Evolutionary conservation across 92 coral and sea anemone genomes (phyloP).

Genomic region (Zoanthus gigantus): DNA sequence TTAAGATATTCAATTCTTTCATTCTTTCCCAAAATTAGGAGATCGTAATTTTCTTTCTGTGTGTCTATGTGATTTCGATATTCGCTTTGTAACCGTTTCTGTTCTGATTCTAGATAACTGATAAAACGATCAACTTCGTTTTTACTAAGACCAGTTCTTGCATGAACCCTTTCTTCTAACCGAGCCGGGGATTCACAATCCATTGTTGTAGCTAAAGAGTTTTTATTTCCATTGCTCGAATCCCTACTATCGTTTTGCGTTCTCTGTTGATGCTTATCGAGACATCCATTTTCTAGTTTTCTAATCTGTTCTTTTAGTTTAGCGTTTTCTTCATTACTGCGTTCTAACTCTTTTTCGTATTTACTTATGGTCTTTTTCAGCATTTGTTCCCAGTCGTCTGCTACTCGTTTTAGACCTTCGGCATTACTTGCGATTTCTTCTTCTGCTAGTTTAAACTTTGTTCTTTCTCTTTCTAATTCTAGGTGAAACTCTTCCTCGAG

Average conservation of each 20-base stretch:
- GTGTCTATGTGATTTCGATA: constrained; percentile 46
- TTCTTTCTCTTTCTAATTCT: constrained; percentile 55
- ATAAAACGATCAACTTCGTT: background rate
- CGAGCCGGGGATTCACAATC: background rate
- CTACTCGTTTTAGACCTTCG: constrained; percentile 59
- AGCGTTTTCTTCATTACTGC: constrained; percentile 60
- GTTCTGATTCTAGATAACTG: constrained; percentile 34
- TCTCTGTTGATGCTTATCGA: background rate
- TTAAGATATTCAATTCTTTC: constrained; percentile 64
- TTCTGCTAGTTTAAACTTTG: constrained; percentile 51
- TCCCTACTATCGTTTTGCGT: background rate
- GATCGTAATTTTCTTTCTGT: constrained; percentile 29
- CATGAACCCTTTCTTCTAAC: background rate
- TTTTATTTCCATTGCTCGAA: background rate
- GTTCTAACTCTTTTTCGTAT: constrained; percentile 71
- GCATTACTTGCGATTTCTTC: constrained; percentile 64
- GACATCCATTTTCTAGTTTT: background rate
- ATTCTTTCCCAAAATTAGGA: constrained; percentile 50
- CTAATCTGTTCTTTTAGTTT: background rate
- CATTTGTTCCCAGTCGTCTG: constrained; percentile 82
- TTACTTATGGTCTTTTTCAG: constrained; percentile 63
- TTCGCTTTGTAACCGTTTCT: constrained; percentile 43
- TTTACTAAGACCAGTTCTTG: background rate
- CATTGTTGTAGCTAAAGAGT: background rate
- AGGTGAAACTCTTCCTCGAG: constrained; percentile 49